Percentiles rank a stretch among this genome's conserved stretches.
Evolutionary conservation across 2,888 invertebrate species (phyloP).

Genomic region (Acanthopleura granulata): DNA sequence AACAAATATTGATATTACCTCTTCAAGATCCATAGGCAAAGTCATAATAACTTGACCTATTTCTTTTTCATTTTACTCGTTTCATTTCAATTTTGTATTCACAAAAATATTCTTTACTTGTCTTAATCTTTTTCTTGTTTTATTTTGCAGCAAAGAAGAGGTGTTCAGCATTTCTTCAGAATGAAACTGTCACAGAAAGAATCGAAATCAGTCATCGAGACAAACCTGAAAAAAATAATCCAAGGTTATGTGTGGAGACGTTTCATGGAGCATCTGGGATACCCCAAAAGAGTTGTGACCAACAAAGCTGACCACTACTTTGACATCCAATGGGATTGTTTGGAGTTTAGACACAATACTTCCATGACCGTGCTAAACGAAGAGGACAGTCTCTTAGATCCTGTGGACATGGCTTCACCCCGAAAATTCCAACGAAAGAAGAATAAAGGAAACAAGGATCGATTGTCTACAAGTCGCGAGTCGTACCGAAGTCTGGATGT

Average conservation of each 20-base stretch:
- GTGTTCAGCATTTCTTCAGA: no score
- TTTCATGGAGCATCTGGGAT: not conserved
- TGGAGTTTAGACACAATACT: not conserved
- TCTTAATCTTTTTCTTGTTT: not conserved
- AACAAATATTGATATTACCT: no score
- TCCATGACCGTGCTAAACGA: not conserved
- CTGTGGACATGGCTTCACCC: not conserved
- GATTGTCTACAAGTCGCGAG: not conserved
- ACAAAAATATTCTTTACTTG: not conserved
- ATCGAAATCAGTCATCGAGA: no score
- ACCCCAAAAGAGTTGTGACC: not conserved
- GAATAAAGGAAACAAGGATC: not conserved
- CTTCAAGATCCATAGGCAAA: no score
- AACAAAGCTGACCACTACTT: not conserved
- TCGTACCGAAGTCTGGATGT: conserved; percentile 5
- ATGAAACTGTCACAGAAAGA: no score
- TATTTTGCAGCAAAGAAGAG: not conserved
- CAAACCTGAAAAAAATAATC: not conserved
- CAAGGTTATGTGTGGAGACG: conserved; percentile 5
- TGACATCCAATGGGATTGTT: not conserved
- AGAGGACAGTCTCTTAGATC: not conserved
- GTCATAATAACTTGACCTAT: no score
- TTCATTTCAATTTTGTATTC: no score
- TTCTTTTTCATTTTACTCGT: no score
- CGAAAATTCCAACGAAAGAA: not conserved